Evolutionary conservation across 37 sponge, comb jelly and placozoan species (phyloP).

Genomic region (Petrosia ficiformis): DNA sequence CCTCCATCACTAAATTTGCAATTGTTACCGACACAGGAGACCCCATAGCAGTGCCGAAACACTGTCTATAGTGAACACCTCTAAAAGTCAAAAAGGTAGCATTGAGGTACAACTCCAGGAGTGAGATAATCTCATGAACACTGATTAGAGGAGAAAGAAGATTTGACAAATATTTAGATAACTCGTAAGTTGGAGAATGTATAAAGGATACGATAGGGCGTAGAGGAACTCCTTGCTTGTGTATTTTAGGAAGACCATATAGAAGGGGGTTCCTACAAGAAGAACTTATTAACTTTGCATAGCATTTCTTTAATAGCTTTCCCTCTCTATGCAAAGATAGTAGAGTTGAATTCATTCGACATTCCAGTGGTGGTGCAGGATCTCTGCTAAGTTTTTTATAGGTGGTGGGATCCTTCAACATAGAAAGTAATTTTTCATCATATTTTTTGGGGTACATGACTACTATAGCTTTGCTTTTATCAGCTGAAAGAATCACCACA

Average conservation of each 20-base stretch:
- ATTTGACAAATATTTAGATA: not conserved
- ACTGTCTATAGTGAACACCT: constrained; percentile 7
- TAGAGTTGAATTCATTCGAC: not conserved
- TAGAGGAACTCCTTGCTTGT: constrained; percentile 12
- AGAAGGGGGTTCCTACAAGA: not conserved
- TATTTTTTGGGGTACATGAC: not conserved
- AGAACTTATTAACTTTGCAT: not conserved
- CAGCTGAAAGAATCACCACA: constrained; percentile 1
- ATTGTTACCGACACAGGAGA: constrained; percentile 25
- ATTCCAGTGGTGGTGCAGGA: not conserved
- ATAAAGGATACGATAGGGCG: constrained; percentile 28
- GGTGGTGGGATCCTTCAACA: not conserved
- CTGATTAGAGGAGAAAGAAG: constrained; percentile 23
- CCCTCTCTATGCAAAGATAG: not conserved
- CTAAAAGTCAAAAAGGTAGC: not conserved
- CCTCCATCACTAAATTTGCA: constrained; percentile 42
- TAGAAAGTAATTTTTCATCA: not conserved
- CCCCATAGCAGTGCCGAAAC: constrained; percentile 19
- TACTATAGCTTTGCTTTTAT: constrained; percentile 14
- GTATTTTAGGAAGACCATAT: constrained; percentile 33
- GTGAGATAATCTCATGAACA: too few relatives aligned
- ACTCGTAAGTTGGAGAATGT: constrained; percentile 17
- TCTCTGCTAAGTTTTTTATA: not conserved
- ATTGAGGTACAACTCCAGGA: too few relatives aligned
- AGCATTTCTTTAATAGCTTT: not conserved